Evolutionary conservation across 2,888 invertebrate genomes (phyloP), one percentile per base, ranked within the genome.

Genomic region (Microdon myrmicae): DNA sequence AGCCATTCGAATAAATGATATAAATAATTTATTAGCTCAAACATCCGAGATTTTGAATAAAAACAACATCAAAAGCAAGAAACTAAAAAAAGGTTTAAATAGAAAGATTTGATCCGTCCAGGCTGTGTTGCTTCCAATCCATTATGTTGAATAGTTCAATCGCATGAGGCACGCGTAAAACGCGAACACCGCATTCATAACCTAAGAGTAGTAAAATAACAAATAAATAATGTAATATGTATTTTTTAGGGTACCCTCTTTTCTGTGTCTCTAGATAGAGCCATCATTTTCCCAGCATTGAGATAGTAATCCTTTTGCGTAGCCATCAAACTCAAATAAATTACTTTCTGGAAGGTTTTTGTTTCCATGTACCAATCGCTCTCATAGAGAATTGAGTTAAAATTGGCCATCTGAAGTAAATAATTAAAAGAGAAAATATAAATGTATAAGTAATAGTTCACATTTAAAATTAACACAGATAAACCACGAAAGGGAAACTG

Each of bases 201-300:
- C 37, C 53, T 53, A 17, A 10, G 43, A 53, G 8, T 1, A 7
- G 14, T 5, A 31, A 2, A 12, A 12, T 12, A 5, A 7, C 20
- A 8, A 22, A n/a, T 6, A 20, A 29, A 28, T 6, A n/a, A 3
- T n/a, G 12, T 6, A 1, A 6, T 1, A 12, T 22, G 5, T 8
- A 22, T 22, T 22, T 22, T 22, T 8, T 8, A 22, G 22, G 6
- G 5, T 43, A 35, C 51, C 8, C 22, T 35, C 28, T 43, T 35
- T 29, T 53, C 53, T 2, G 53, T 53, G 13, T 43, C 53, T n/a
- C 53, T 28, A 10, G 53, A 53, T 2, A 53, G 14, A 2, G 29
- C 13, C 43, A 53, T 43, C 16, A 53, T 4, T 4, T 43, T 43
- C n/a, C 53, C 53, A 8, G 53, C 53, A 2, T 23, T 9, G 35